Base-by-base conservation (phyloP, 2,888 invertebrate species). In the Adela reaumurella region DNA sequence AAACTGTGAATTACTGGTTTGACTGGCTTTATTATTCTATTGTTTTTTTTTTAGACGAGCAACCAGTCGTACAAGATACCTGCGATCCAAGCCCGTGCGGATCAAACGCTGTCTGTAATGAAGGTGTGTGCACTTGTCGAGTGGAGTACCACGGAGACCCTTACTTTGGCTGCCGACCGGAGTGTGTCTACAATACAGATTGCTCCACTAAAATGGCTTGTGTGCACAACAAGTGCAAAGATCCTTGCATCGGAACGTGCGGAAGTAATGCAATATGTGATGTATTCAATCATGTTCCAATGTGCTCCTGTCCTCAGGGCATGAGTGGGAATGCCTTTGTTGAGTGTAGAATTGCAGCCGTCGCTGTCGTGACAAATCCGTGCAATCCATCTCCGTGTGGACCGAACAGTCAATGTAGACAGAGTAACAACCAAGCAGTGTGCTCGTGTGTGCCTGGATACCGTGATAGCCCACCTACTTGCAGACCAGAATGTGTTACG, bases 371-470 rank as follows among this genome's bases (percentile, higher is more conserved):
- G 50, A 85, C 4, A 24, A 8, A 88, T 66, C 88, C 89, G 17
- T 92, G 92, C 61, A 74, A 84, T 53, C 90, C 90, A 24, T 85
- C 89, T 46, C 90, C 91, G 1, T 92, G 92, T 63, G 92, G 92
- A 45, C 83, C 86, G 16, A 88, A 90, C 61, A 85, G 90, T 42
- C 82, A 87, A 59, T 92, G 92, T 60, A 82, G 84, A 57, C 84
- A 87, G 59, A 79, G 83, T 14, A 85, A 86, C 56, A 85, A 84
- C 19, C 80, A 83, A 53, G 86, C 90, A 43, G 83, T 86, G 46
- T 92, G 92, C 63, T 85, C 88, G 28, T 92, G 92, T 62, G 70
- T 88, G 42, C 74, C 84, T 24, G 85, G 85, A 53, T 91, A 85
- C 62, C 76, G 84, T 50, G 91, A 91, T 49, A 84, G 86, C 56